phyloP scores from a whole-genome alignment of 2,797 vertebrate genomes.

The Gymnothorax javanicus region DNA sequence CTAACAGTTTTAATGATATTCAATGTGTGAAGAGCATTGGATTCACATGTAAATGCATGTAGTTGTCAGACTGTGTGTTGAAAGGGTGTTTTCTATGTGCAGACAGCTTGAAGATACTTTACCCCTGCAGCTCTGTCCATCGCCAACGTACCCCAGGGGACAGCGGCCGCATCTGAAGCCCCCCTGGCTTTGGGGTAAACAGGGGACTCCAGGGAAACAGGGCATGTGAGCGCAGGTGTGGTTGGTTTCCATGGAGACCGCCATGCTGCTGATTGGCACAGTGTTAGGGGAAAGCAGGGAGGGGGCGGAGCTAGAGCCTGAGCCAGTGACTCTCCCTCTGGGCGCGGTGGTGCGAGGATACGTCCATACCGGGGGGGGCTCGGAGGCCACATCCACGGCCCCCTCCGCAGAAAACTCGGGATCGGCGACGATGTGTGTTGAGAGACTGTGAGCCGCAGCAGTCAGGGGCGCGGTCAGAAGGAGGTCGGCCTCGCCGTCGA shows the following conservation, averaged over 20 bases:
- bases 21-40: neutral
- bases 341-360: conserved; percentile 19
- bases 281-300: neutral
- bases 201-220: conserved; percentile 70
- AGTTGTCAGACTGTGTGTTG: neutral
- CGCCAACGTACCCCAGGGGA: conserved; percentile 70
- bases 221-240: conserved; percentile 50
- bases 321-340: neutral
- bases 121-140: conserved; percentile 76
- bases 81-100: neutral
- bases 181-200: conserved; percentile 42
- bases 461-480: conserved; percentile 41
- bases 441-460: conserved; percentile 26
- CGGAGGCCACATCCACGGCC: neutral
- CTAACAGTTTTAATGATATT: neutral
- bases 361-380: conserved; percentile 23
- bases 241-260: neutral
- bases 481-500: conserved; percentile 37
- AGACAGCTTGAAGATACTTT: neutral
- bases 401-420: conserved; percentile 55
- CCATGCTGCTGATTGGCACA: neutral
- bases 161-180: conserved; percentile 71
- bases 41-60: neutral
- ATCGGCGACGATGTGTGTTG: conserved; percentile 49
- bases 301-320: rapidly evolving